Percentiles rank a stretch among this genome's conserved stretches.
phyloP scores from a whole-genome alignment of 2,113 vertebrate species.

The Syngnathus typhle region DNA sequence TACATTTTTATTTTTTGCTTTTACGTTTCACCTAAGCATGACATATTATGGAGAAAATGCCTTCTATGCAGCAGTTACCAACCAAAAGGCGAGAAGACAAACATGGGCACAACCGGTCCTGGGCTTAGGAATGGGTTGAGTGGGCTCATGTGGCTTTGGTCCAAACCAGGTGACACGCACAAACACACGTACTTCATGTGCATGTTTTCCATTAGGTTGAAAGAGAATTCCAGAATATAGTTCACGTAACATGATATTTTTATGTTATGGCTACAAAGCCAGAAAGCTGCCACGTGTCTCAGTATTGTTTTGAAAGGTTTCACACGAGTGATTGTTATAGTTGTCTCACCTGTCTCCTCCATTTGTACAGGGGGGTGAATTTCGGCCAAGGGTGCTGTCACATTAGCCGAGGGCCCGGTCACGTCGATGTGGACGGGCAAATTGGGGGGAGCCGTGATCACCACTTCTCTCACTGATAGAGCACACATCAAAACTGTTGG shows the following conservation, averaged over 20 bases:
- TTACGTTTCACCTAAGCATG: too few relatives aligned
- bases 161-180: slow-evolving; percentile 17
- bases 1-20: too few relatives aligned
- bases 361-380: slow-evolving; percentile 12
- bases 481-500: not conserved
- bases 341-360: slow-evolving; percentile 36
- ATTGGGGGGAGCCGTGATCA: slow-evolving; percentile 40
- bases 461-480: slow-evolving; percentile 56
- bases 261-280: too few relatives aligned
- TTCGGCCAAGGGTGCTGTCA: not conserved
- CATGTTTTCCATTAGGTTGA: not conserved
- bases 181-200: slow-evolving; percentile 6
- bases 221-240: not conserved
- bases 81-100: slow-evolving; percentile 59
- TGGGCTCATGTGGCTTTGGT: slow-evolving; percentile 33
- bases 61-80: slow-evolving; percentile 38
- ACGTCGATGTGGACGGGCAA: slow-evolving; percentile 16
- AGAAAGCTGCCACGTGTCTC: too few relatives aligned
- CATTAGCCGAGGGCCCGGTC: not conserved
- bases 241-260: too few relatives aligned
- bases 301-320: too few relatives aligned
- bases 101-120: slow-evolving; percentile 24
- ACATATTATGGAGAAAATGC: not conserved
- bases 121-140: slow-evolving; percentile 50
- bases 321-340: too few relatives aligned